Base-by-base conservation (phyloP, 2,888 invertebrate genomes). In the Eurytoma californica region DNA sequence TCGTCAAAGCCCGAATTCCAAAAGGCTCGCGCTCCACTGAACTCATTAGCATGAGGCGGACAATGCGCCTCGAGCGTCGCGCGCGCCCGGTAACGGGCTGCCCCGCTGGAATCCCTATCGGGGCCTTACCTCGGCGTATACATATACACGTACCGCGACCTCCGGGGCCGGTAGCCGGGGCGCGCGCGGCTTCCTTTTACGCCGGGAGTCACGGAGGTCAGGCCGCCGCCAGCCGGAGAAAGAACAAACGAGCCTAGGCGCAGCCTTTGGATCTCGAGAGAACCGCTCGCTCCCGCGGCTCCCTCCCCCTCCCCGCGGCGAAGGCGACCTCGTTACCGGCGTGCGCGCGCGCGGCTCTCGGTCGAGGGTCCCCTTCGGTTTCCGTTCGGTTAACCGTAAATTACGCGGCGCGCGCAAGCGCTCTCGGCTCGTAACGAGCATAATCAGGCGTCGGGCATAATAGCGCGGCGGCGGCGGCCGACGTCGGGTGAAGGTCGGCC, bases 331-430 rank as follows among this genome's bases (percentile, higher is more conserved):
- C 80, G 83, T 82, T 82, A 79, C 84, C 39, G 85, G 84, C n/a
- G n/a, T n/a, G n/a, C n/a, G n/a, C n/a, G n/a, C n/a, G n/a, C n/a
- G n/a, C 84, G 85, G 84, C 85, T 85, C 85, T 86, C 82, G 20
- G 18, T 24, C 53, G 65, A 60, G 82, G 84, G 84, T 84, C 86
- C 86, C 85, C 86, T 86, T 88, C 85, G 82, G 86, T 87, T 88
- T 88, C 88, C 88, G 88, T 88, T 88, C 86, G 86, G 89, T 86
- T 89, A 88, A 88, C 89, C 88, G 89, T 89, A 89, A 89, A 88
- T 89, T 88, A 88, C 86, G 39, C 39, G 63, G 74, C 70, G 73
- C 67, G 85, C 83, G 82, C 85, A 84, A 57, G 63, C 30, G 16
- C 84, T 84, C 86, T 85, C 85, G 85, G 86, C 86, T 39, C 39